Conservation (phyloP, 2,113 vertebrate genomes). For the Microtus ochrogaster region DNA sequence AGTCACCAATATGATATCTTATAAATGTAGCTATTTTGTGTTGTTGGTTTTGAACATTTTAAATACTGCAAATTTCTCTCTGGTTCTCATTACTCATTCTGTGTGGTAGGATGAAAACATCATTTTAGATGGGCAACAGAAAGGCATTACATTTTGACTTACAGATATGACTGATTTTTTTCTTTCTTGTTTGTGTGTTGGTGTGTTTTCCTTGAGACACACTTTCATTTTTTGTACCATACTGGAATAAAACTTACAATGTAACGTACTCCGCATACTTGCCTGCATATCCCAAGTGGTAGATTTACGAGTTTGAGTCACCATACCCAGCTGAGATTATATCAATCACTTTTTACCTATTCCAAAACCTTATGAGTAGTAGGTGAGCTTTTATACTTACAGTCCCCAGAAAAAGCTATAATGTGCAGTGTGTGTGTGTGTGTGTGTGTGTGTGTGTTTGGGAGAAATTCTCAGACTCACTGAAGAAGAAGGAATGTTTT, state of each 20-base stretch:
- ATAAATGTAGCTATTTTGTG: background rate
- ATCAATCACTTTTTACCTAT: too few species aligned
- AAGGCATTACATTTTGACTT: too few species aligned
- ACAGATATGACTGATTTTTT: background rate
- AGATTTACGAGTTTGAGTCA: background rate
- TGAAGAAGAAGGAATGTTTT: background rate
- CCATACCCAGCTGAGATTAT: background rate
- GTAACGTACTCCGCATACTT: background rate
- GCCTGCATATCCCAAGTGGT: background rate
- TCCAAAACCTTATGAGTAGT: background rate
- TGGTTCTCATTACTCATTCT: background rate
- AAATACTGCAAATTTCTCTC: background rate
- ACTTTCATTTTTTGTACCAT: background rate
- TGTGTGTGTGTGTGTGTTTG: too few species aligned
- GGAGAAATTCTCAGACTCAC: too few species aligned
- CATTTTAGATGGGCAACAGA: background rate
- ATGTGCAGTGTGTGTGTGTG: background rate
- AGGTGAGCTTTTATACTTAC: background rate
- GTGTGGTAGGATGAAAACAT: background rate
- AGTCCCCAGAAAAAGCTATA: background rate
- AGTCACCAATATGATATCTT: background rate
- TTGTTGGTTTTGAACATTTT: background rate
- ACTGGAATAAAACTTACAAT: background rate
- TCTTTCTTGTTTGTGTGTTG: background rate
- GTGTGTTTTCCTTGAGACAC: background rate